Evolutionary conservation across 2,888 invertebrate species (phyloP).

Genomic region (Pseudococcus jackbeardsleyi): DNA sequence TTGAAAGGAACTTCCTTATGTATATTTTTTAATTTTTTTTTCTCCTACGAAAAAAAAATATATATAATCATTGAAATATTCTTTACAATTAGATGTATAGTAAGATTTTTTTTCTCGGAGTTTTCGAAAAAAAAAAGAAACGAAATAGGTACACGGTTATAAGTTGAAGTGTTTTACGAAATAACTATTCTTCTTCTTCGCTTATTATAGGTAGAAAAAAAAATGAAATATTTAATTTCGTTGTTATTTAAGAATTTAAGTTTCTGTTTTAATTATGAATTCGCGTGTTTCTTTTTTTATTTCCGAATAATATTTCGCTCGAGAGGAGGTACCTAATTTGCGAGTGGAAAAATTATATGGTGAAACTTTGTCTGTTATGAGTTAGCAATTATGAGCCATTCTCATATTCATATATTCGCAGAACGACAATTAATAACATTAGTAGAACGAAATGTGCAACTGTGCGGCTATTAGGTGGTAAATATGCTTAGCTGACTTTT

Average conservation of each 20-base stretch:
- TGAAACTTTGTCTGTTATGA: constrained; percentile 20
- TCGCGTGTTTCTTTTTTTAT: background rate
- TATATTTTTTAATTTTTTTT: constrained; percentile 31
- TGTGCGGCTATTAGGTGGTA: constrained; percentile 38
- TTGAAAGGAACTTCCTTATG: constrained; percentile 50
- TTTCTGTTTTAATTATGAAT: constrained; percentile 48
- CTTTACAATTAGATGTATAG: constrained; percentile 34
- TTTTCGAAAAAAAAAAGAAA: background rate
- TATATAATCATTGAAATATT: constrained; percentile 48
- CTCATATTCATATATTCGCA: constrained; percentile 46
- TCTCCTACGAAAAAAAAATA: background rate
- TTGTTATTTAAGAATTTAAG: constrained; percentile 30
- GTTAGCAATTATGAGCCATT: constrained; percentile 37
- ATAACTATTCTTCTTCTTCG: constrained; percentile 30
- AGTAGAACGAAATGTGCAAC: constrained; percentile 30
- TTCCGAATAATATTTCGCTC: constrained; percentile 9
- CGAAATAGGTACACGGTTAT: background rate
- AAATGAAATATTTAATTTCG: constrained; percentile 26
- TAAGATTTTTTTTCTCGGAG: background rate
- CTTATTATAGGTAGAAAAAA: constrained; percentile 16
- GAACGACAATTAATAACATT: constrained; percentile 50
- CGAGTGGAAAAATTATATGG: background rate
- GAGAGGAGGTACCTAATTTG: constrained; percentile 4
- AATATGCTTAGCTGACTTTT: constrained; percentile 42
- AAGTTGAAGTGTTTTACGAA: constrained; percentile 32